Evolutionary conservation across 2,113 vertebrate genomes (phyloP).

Genomic region (Apistogramma diplotaenia): DNA sequence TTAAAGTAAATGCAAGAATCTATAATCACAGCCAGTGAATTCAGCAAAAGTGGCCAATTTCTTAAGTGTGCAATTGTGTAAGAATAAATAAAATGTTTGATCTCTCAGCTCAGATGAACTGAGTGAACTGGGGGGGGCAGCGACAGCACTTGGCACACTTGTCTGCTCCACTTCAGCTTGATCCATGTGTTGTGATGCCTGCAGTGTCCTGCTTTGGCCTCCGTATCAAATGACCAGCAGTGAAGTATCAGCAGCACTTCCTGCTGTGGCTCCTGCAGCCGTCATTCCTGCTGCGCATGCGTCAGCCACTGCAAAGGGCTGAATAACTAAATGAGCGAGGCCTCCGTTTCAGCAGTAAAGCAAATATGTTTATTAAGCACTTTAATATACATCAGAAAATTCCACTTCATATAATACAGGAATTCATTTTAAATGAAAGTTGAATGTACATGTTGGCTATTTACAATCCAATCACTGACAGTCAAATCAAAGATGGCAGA

Average conservation of each 20-base stretch:
- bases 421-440: slow-evolving; percentile 92
- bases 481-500: slow-evolving; percentile 79
- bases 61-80: not conserved
- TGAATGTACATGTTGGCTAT: slow-evolving; percentile 96
- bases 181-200: slow-evolving; percentile 57
- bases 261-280: slow-evolving; percentile 34
- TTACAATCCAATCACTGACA: slow-evolving; percentile 87
- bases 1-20: not conserved
- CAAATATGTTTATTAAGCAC: slow-evolving; percentile 99
- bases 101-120: slow-evolving; percentile 27
- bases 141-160: slow-evolving; percentile 33
- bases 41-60: not conserved
- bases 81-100: not conserved
- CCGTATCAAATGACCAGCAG: slow-evolving; percentile 32
- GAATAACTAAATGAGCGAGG: not conserved
- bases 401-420: slow-evolving; percentile 94
- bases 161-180: slow-evolving; percentile 55
- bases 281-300: too few species aligned
- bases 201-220: slow-evolving; percentile 57
- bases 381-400: slow-evolving; percentile 97
- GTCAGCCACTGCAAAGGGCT: not conserved
- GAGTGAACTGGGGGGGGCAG: slow-evolving; percentile 36
- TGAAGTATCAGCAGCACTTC: not conserved
- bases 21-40: not conserved
- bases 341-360: slow-evolving; percentile 85